Evolutionary conservation across 2,113 vertebrate species (phyloP).

Genomic region (Otocyon megalotis): DNA sequence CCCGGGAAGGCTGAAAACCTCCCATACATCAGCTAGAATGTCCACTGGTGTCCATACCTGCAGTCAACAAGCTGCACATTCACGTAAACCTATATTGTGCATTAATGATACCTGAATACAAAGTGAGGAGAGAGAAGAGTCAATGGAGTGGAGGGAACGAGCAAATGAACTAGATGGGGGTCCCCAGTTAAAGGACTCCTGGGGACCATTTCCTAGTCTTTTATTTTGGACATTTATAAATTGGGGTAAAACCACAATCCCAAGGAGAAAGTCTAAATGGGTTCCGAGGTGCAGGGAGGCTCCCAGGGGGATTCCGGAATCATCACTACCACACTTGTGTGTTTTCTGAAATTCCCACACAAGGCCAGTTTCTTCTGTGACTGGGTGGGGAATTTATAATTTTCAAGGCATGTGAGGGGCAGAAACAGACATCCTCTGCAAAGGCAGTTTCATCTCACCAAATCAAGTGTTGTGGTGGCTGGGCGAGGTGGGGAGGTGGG

Average conservation of each 20-base stretch:
- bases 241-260: not conserved
- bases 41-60: not conserved
- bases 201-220: not conserved
- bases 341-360: not conserved
- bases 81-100: not conserved
- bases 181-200: not conserved
- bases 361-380: not conserved
- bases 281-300: not conserved
- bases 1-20: not conserved
- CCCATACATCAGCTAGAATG: not conserved
- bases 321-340: not conserved
- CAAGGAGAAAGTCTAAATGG: not conserved
- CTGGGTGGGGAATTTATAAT: not conserved
- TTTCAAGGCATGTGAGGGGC: not conserved
- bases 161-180: not conserved
- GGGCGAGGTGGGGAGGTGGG: accelerated
- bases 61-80: not conserved
- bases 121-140: not conserved
- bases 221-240: not conserved
- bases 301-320: not conserved
- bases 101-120: not conserved
- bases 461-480: not conserved
- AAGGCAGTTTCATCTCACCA: not conserved
- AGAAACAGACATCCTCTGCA: not conserved
- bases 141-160: not conserved